Conservation (phyloP, 2,113 vertebrate species). For the Nycticorax nycticorax region DNA sequence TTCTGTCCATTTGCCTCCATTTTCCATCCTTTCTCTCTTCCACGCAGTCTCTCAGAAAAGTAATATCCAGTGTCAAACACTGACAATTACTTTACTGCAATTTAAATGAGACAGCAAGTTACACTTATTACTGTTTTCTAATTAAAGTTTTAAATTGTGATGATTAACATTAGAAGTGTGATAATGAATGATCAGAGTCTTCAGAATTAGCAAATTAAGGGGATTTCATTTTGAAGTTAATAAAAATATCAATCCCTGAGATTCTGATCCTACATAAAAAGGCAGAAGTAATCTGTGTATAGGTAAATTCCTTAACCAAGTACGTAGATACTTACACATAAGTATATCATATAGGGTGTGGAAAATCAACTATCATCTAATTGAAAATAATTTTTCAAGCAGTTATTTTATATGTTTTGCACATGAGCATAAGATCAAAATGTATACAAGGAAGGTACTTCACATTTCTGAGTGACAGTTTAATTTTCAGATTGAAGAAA, state of each 20-base stretch:
- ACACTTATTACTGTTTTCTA: neutral
- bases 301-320: neutral
- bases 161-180: neutral
- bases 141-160: neutral
- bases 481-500: neutral
- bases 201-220: neutral
- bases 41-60: neutral
- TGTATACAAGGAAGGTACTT: neutral
- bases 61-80: neutral
- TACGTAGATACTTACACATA: neutral
- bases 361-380: neutral
- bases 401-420: neutral
- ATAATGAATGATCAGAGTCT: neutral
- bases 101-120: neutral
- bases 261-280: neutral
- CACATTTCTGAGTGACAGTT: neutral
- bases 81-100: neutral
- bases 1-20: neutral
- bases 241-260: neutral
- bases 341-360: neutral
- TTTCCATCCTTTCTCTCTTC: neutral
- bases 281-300: neutral
- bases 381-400: neutral
- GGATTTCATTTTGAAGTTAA: neutral
- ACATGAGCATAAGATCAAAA: neutral